These are phyloP conservation scores for Craterocephalus amniculus DNA, from an alignment of 2,797 vertebrate species.

Conservation along the genomic window DNA sequence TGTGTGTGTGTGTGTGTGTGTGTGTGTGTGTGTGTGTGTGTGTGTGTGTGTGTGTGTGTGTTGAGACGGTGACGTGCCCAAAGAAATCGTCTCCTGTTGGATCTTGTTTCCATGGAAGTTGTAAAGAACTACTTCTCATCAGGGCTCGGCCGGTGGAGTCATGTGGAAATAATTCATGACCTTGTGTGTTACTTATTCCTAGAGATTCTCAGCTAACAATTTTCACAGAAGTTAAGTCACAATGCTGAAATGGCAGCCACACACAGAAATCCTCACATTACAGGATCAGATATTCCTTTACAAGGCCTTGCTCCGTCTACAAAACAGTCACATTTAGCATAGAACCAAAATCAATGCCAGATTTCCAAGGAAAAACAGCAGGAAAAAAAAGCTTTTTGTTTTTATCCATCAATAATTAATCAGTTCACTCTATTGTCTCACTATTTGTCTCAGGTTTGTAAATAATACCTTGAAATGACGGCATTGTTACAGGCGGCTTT, in stretches of 20 bases:
- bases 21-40: no score
- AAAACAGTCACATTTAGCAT: not conserved
- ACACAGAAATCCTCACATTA: not conserved
- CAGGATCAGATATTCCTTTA: not conserved
- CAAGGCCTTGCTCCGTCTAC: not conserved
- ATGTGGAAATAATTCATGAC: constrained; percentile 37
- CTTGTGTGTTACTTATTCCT: constrained; percentile 2
- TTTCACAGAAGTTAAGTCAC: constrained; percentile 28
- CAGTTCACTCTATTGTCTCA: not conserved
- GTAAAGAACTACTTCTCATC: not conserved
- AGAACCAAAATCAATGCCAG: not conserved
- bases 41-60: not conserved
- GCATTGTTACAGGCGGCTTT: not conserved
- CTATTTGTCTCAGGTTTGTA: not conserved
- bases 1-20: no score
- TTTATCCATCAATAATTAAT: not conserved
- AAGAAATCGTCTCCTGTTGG: constrained; percentile 11
- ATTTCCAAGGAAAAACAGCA: not conserved
- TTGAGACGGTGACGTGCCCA: not conserved
- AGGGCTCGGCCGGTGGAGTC: constrained; percentile 1
- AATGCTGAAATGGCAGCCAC: not conserved
- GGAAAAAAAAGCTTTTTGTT: not conserved
- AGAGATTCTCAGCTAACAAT: constrained; percentile 18
- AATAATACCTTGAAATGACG: not conserved
- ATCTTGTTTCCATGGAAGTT: constrained; percentile 7